Evolutionary conservation across 2,888 invertebrate genomes (phyloP).

Genomic region (Noctua pronuba): DNA sequence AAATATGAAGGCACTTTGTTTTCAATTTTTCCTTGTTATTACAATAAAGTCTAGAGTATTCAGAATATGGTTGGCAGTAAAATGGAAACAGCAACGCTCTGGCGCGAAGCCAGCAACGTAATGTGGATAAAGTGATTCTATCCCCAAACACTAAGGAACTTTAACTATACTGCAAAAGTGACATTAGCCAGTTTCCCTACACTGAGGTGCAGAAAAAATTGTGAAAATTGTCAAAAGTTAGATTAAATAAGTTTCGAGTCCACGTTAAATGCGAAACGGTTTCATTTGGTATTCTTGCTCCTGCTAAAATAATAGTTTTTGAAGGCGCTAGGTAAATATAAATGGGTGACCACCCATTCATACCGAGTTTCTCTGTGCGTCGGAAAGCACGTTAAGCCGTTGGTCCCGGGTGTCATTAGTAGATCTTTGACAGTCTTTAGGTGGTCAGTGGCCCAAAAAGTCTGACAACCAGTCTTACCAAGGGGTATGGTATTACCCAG

Average conservation of each 20-base stretch:
- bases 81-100: conserved; percentile 70
- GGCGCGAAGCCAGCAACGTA: conserved; percentile 75
- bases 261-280: conserved; percentile 68
- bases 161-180: conserved; percentile 70
- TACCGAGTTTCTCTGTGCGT: no score
- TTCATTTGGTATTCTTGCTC: conserved; percentile 70
- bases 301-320: conserved; percentile 54
- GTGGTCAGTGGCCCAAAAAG: no score
- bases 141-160: conserved; percentile 75
- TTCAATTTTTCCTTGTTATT: conserved; percentile 69
- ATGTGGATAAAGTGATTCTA: conserved; percentile 79
- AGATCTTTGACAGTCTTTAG: no score
- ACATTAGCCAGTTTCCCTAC: conserved; percentile 65
- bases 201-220: conserved; percentile 65
- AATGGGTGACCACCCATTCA: no score
- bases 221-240: conserved; percentile 80
- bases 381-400: no score
- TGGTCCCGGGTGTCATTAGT: no score
- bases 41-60: conserved; percentile 65
- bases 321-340: no score
- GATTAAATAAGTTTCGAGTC: conserved; percentile 80
- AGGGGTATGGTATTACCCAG: no score
- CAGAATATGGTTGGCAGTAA: conserved; percentile 67
- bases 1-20: conserved; percentile 62
- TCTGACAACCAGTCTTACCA: no score